Evolutionary conservation across 2,888 invertebrate species (phyloP).

Genomic region (Drosophila prostipennis): DNA sequence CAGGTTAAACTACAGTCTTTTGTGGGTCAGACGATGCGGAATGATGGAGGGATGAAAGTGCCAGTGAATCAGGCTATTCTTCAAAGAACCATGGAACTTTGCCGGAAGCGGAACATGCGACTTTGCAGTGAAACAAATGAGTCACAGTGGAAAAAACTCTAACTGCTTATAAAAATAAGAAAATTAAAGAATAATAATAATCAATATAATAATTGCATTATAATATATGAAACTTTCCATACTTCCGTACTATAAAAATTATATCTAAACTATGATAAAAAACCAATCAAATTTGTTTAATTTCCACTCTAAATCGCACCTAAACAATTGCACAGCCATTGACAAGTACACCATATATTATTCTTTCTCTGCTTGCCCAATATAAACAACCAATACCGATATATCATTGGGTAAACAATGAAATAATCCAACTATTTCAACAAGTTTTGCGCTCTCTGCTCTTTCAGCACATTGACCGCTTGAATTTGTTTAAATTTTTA

Average conservation of each 20-base stretch:
- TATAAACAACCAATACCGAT: conserved; percentile 7
- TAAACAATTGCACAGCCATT: not conserved
- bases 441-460: conserved; percentile 22
- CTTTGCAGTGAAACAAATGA: no score
- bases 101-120: not conserved
- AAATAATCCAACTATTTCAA: conserved; percentile 34
- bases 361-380: conserved; percentile 7
- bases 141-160: conserved; percentile 6
- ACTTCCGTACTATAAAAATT: no score
- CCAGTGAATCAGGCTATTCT: not conserved
- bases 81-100: not conserved
- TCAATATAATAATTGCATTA: no score
- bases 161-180: no score
- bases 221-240: no score
- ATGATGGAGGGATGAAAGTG: conserved; percentile 6
- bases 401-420: conserved; percentile 23
- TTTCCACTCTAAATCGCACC: not conserved
- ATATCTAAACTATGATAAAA: no score
- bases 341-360: conserved; percentile 2
- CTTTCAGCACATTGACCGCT: conserved; percentile 54
- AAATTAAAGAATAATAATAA: no score
- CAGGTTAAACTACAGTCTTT: not conserved
- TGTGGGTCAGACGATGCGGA: conserved; percentile 18
- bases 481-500: conserved; percentile 48
- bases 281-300: no score